These are phyloP conservation scores for sheep (Ovis aries) DNA, from an alignment of 2,113 vertebrate genomes.

Conservation along the genomic window DNA sequence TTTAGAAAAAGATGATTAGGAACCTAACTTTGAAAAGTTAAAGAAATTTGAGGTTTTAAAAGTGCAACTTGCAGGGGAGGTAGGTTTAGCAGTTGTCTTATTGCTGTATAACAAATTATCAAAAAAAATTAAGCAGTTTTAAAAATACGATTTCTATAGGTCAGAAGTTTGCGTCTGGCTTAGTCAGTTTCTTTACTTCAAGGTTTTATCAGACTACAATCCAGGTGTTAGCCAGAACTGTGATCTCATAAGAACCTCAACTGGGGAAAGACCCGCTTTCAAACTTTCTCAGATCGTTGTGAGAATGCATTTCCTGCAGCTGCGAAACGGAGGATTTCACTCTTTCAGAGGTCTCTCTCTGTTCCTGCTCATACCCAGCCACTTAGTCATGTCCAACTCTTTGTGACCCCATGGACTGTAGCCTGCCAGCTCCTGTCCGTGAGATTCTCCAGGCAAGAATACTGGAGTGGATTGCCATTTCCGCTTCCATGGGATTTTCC, in stretches of 20 bases:
- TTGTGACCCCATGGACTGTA: background rate
- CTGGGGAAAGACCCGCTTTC: background rate
- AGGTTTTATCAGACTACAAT: background rate
- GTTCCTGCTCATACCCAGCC: background rate
- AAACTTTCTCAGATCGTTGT: background rate
- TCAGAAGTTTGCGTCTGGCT: background rate
- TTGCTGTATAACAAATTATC: background rate
- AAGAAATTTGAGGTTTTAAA: background rate
- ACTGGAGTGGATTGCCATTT: background rate
- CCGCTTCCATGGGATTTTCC: background rate
- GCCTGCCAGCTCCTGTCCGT: background rate
- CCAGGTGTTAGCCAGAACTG: background rate
- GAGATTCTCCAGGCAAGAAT: background rate
- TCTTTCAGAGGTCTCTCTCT: background rate
- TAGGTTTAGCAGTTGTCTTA: background rate
- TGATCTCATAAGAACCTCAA: background rate
- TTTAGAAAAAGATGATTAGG: constrained; percentile 7
- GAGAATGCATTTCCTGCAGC: background rate
- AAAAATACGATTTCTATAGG: background rate
- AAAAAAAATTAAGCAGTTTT: background rate
- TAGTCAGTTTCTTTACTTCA: background rate
- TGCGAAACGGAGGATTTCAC: background rate
- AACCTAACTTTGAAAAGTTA: constrained; percentile 1
- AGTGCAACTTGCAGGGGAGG: background rate
- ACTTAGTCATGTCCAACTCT: background rate